Evolutionary conservation across 2,797 vertebrate species (phyloP).

Genomic region (Eremophila alpestris): DNA sequence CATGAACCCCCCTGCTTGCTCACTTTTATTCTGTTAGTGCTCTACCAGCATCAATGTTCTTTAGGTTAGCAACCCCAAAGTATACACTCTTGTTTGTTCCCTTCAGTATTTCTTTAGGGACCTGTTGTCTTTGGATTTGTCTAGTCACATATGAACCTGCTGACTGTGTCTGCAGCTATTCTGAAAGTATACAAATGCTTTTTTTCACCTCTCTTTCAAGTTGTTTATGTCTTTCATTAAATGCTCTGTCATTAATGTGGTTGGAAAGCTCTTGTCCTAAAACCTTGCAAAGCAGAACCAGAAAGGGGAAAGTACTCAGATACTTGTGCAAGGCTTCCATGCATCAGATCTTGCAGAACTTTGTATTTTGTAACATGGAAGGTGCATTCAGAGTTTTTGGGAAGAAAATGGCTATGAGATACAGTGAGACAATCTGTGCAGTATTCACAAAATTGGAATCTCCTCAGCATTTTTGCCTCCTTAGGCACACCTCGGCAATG

Average conservation of each 20-base stretch:
- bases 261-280: background rate
- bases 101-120: background rate
- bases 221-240: background rate
- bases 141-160: background rate
- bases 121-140: background rate
- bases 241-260: background rate
- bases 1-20: background rate
- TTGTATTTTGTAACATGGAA: background rate
- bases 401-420: background rate
- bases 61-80: background rate
- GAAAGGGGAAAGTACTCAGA: background rate
- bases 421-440: background rate
- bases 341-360: background rate
- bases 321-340: background rate
- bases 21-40: background rate
- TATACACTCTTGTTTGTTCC: background rate
- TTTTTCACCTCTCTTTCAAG: background rate
- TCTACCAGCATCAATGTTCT: background rate
- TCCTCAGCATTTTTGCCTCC: background rate
- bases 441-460: background rate
- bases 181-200: background rate
- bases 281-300: background rate
- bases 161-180: background rate
- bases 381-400: background rate
- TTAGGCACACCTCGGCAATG: background rate